Percentiles rank a stretch among this genome's conserved stretches.
Conservation (phyloP, 2,113 vertebrate genomes). For the Centropristis striata region DNA sequence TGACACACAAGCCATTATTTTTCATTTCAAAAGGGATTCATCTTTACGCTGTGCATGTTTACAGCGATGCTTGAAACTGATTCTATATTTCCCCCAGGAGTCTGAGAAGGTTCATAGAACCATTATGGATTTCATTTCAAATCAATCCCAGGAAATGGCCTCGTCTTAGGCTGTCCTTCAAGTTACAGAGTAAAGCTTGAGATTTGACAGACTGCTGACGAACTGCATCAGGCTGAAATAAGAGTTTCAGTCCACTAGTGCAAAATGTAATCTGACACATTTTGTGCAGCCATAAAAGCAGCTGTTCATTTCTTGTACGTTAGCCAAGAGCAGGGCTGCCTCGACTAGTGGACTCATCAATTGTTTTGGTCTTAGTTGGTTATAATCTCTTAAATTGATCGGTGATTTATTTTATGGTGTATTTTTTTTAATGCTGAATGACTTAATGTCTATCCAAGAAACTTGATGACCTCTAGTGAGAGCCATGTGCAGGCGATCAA, state of each 20-base stretch:
- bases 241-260: not conserved
- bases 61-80: not conserved
- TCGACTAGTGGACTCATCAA: too few relatives aligned
- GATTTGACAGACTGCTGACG: slow-evolving; percentile 16
- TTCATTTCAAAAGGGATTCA: slow-evolving; percentile 3
- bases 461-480: too few relatives aligned
- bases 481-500: too few relatives aligned
- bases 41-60: not conserved
- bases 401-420: too few relatives aligned
- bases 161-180: slow-evolving; percentile 1
- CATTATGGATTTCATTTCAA: slow-evolving; percentile 35
- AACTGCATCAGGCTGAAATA: not conserved
- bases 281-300: not conserved
- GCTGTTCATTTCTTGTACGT: too few relatives aligned
- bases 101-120: slow-evolving; percentile 16
- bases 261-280: not conserved
- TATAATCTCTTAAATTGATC: too few relatives aligned
- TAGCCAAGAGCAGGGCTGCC: too few relatives aligned
- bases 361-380: too few relatives aligned
- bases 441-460: too few relatives aligned
- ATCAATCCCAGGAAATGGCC: slow-evolving; percentile 47
- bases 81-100: slow-evolving; percentile 33
- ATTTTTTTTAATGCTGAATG: too few relatives aligned
- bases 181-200: not conserved
- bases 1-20: not conserved